Evolutionary conservation across 2,888 invertebrate species (phyloP), one percentile per base, ranked within the genome.

Genomic region (Aromia moschata): DNA sequence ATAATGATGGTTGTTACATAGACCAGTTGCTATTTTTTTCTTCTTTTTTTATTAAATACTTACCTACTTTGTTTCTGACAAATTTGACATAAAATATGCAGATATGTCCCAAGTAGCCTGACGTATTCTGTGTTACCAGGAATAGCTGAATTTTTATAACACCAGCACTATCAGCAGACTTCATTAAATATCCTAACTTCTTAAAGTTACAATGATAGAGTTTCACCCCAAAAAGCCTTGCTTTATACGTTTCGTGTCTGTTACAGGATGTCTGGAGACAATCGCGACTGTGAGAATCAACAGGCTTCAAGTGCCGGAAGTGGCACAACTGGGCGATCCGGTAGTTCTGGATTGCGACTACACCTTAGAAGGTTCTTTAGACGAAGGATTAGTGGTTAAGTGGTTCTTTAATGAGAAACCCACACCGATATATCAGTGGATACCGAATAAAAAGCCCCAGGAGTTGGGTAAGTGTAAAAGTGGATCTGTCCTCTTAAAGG

Each of bases 401-500:
- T 86, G 86, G 86, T 86, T 80, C 73, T 84, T 84, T 72, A 82
- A 83, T 65, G 74, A 76, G 44, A 69, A 67, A 54, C 70, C 72
- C 31, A 72, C 77, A 47, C 84, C 83, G 3, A 82, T 86, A 46
- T 86, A 86, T 76, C 85, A 86, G 71, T 86, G 86, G 86, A 86
- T 86, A 60, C 83, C 83, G 5, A 77, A 80, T 71, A 72, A 70
- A 45, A 80, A 77, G 68, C 83, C 83, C 1, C 79, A 79, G 68
- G 82, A 79, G 57, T 72, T 79, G 46, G 85, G 86, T 62, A 75
- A 82, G 58, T 77, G 40, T 17, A 0, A 25, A 7, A 25, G 7
- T 25, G 7, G 25, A 25, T 25, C n/a, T n/a, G n/a, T n/a, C 25
- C 25, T 25, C 25, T 25, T 25, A 25, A 25, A 7, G 25, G 25